Percentiles rank a stretch among this genome's conserved stretches.
Evolutionary conservation across 2,113 vertebrate genomes (phyloP).

Genomic region (Brevimyrus niger): DNA sequence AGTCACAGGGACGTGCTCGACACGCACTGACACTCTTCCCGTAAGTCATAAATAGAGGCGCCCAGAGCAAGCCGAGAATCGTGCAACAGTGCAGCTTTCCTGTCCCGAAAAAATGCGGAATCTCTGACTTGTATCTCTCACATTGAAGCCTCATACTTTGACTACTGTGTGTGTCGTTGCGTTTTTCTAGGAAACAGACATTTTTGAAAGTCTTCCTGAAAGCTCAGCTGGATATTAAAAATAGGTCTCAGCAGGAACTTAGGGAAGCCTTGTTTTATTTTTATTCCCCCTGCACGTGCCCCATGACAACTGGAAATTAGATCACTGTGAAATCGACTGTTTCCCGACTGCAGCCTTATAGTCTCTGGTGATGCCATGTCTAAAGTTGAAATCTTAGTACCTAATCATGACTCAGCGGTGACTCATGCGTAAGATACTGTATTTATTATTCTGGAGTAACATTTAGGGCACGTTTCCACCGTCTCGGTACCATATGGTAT

Average conservation of each 20-base stretch:
- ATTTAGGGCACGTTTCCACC: neutral
- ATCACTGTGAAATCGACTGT: neutral
- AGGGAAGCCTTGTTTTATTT: neutral
- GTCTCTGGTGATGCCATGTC: neutral
- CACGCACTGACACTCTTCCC: neutral
- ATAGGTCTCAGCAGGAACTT: neutral
- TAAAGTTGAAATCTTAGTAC: neutral
- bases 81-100: neutral
- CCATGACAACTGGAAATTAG: neutral
- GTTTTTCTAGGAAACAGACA: neutral
- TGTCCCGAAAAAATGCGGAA: neutral
- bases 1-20: neutral
- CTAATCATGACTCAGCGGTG: neutral
- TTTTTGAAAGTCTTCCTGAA: neutral
- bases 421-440: neutral
- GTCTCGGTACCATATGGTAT: neutral
- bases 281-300: neutral
- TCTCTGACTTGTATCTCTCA: neutral
- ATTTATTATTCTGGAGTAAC: neutral
- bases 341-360: neutral
- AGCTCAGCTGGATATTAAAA: neutral
- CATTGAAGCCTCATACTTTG: neutral
- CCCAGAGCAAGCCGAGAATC: neutral
- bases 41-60: constrained; percentile 5
- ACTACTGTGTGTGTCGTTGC: neutral